Base-by-base conservation (phyloP, 1,140 invertebrate species). In the Limonius californicus region DNA sequence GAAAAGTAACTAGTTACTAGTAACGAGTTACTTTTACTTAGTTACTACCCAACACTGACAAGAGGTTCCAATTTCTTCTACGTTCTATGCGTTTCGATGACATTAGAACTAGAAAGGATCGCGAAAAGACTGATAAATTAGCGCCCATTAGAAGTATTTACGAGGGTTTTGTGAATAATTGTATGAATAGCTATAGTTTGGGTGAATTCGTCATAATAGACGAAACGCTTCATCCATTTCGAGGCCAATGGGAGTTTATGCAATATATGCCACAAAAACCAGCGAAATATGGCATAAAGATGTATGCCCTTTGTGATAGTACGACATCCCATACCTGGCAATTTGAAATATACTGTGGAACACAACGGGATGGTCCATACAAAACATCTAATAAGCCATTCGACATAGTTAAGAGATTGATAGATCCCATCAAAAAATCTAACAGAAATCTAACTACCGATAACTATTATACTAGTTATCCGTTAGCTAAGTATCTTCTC, bases 291-390 rank as follows among this genome's bases (percentile, higher is more conserved):
- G 61, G 54, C 4, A 14, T 47, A 4, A 62, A 62, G 30, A 3
- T 57, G 2, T 62, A 50, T 35, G 9, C 3, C 12, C 39, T 62
- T 8, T 42, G 32, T 15, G 61, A 57, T 27, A 15, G 12, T 8
- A 45, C 4, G 14, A 62, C 55, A 57, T 62, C 45, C 57, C 57
- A 62, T 32, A 21, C 30, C 2, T 18, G 3, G 8, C 69, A 67
- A 47, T 64, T 76, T 19, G 71, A 74, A 65, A 63, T 76, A 62
- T 77, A 78, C 61, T 69, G 62, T 67, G 73, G 70, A 21, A 69
- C 71, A 57, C 71, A 74, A 59, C 70, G 62, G 47, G 54, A 68
- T 15, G 71, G 74, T 1, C 64, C 63, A 15, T 73, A 58, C 43
- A 2, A 6, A 2, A 4, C 2, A 3, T 58, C 32, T 11, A 43